These are phyloP conservation scores for Parnassius mnemosyne DNA, from an alignment of 2,888 invertebrate species.

Conservation along the genomic window DNA sequence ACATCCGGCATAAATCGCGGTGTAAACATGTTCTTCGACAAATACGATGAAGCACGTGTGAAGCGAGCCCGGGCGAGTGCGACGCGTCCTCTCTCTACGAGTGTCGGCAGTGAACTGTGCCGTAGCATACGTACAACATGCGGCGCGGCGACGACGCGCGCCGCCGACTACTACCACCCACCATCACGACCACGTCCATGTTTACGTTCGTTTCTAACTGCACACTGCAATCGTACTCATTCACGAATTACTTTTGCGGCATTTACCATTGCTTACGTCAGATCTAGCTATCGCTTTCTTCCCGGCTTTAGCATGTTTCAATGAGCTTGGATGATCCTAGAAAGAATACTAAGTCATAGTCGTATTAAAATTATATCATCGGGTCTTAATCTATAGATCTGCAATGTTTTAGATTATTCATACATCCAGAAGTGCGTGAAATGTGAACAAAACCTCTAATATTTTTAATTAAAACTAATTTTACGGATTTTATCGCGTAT, in stretches of 20 bases:
- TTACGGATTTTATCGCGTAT: no score
- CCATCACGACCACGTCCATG: background rate
- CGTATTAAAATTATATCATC: no score
- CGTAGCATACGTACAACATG: background rate
- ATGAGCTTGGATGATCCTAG: no score
- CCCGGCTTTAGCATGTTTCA: no score
- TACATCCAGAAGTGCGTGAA: no score
- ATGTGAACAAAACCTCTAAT: no score
- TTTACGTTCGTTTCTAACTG: background rate
- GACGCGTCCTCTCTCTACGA: slow-evolving; percentile 46
- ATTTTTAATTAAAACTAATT: no score
- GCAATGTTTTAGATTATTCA: no score
- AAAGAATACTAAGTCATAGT: no score
- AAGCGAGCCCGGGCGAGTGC: slow-evolving; percentile 10
- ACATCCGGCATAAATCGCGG: slow-evolving; percentile 21
- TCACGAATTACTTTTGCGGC: background rate
- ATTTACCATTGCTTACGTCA: no score
- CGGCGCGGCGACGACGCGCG: background rate
- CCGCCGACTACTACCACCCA: background rate
- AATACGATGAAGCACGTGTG: slow-evolving; percentile 51
- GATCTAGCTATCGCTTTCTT: no score
- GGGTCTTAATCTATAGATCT: no score
- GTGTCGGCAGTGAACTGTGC: slow-evolving; percentile 43
- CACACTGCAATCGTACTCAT: background rate
- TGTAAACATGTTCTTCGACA: slow-evolving; percentile 35